Evolutionary conservation across 2,888 invertebrate genomes (phyloP).

Genomic region (Drosophila demipolita): DNA sequence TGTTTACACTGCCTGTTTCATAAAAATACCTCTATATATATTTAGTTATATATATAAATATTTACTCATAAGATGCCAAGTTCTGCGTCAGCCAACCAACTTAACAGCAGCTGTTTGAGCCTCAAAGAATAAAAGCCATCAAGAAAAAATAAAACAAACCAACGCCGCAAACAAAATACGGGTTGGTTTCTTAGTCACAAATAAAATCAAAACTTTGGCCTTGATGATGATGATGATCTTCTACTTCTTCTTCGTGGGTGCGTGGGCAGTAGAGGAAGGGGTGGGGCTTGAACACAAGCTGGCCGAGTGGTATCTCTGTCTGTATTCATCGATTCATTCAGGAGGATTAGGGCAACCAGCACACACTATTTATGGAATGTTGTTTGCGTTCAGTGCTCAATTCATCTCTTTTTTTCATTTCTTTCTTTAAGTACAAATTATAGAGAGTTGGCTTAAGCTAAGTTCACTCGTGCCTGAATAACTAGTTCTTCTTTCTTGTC

Average conservation of each 20-base stretch:
- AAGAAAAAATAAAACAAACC: slow-evolving; percentile 39
- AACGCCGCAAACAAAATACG: slow-evolving; percentile 57
- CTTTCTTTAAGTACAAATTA: slow-evolving; percentile 50
- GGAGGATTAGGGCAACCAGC: slow-evolving; percentile 27
- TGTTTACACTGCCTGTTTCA: slow-evolving; percentile 64
- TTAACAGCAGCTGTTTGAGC: slow-evolving; percentile 37
- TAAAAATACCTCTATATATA: slow-evolving; percentile 74
- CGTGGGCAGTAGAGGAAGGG: neutral
- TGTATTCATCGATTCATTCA: neutral
- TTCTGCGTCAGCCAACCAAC: slow-evolving; percentile 67
- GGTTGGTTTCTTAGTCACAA: slow-evolving; percentile 26
- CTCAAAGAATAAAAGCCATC: slow-evolving; percentile 14
- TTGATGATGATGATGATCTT: slow-evolving; percentile 11
- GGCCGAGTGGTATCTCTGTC: slow-evolving; percentile 62
- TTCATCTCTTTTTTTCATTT: slow-evolving; percentile 2
- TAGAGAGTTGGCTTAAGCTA: slow-evolving; percentile 29
- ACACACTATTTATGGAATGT: slow-evolving; percentile 57
- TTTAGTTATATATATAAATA: slow-evolving; percentile 48
- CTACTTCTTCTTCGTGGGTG: neutral
- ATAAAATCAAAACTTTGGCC: slow-evolving; percentile 18
- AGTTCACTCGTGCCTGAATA: slow-evolving; percentile 43
- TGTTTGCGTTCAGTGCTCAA: slow-evolving; percentile 33
- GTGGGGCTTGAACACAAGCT: slow-evolving; percentile 65
- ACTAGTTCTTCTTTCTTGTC: neutral
- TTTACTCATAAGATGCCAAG: slow-evolving; percentile 77